Evolutionary conservation across 2,888 invertebrate species (phyloP).

Genomic region (Chydorus sphaericus): DNA sequence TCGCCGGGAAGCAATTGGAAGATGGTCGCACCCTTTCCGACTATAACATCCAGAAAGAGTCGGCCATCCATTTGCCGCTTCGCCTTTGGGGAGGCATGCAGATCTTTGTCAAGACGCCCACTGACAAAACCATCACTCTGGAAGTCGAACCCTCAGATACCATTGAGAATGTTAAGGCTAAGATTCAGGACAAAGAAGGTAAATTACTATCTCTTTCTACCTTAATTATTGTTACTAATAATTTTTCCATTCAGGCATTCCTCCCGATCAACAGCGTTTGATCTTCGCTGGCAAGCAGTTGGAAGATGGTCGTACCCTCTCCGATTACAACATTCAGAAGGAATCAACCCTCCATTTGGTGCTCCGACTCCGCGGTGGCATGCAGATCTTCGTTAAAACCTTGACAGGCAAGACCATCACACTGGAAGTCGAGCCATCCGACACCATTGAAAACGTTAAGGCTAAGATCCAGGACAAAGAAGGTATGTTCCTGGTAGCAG

Average conservation of each 20-base stretch:
- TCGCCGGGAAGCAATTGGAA: conserved; percentile 45
- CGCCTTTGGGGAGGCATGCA: conserved; percentile 37
- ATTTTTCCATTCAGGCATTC: conserved; percentile 26
- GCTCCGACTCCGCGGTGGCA: conserved; percentile 80
- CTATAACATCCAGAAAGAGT: conserved; percentile 40
- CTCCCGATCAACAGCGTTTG: conserved; percentile 75
- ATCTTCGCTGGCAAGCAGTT: conserved; percentile 92
- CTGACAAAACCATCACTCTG: conserved; percentile 35
- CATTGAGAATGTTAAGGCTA: conserved; percentile 48
- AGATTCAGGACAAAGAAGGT: conserved; percentile 39
- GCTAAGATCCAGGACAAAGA: conserved; percentile 83
- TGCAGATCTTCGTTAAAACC: conserved; percentile 96
- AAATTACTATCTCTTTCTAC: neutral
- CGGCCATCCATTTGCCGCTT: conserved; percentile 40
- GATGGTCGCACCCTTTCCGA: conserved; percentile 43
- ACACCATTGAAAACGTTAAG: conserved; percentile 91
- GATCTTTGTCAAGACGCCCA: conserved; percentile 37
- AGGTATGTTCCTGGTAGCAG: conserved; percentile 29
- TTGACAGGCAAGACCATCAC: conserved; percentile 90
- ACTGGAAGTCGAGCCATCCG: conserved; percentile 80
- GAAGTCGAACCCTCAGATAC: conserved; percentile 42
- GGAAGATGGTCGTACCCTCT: conserved; percentile 84
- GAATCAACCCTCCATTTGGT: conserved; percentile 82
- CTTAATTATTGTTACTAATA: neutral
- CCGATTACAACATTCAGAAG: conserved; percentile 91